Evolutionary conservation across 23 tunicate genomes (phyloP).

Genomic region (Ciona savignyi): DNA sequence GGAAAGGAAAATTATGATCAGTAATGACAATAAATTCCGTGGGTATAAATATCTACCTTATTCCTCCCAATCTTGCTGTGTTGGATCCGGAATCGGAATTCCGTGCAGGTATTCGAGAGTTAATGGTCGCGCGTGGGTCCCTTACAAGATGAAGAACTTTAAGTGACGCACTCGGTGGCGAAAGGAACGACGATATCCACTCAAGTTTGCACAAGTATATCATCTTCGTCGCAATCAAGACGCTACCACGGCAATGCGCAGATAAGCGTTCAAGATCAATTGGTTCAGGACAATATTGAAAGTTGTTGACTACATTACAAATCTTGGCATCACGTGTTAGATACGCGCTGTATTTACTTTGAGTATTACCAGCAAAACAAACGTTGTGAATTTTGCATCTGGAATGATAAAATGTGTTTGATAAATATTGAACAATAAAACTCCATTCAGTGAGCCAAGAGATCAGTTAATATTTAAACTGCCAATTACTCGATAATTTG

Average conservation of each 20-base stretch:
- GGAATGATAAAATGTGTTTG: slow-evolving; percentile 2
- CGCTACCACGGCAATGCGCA: slow-evolving; percentile 19
- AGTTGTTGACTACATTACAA: background rate
- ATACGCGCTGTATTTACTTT: slow-evolving; percentile 12
- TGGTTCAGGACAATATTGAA: slow-evolving; percentile 12
- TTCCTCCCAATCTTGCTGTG: background rate
- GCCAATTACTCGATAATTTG: too few species aligned
- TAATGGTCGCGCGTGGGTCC: slow-evolving; percentile 15
- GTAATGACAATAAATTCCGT: too few species aligned
- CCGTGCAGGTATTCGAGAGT: background rate
- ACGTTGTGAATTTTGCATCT: slow-evolving; percentile 15
- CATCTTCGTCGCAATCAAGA: slow-evolving; percentile 22
- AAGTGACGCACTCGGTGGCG: background rate
- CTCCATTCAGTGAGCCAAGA: too few species aligned
- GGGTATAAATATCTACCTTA: background rate
- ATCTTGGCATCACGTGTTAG: slow-evolving; percentile 30
- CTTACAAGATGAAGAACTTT: slow-evolving; percentile 28
- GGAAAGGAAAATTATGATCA: too few species aligned
- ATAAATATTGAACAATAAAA: background rate
- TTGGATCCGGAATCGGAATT: background rate
- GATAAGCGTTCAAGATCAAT: slow-evolving; percentile 4
- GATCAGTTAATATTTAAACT: too few species aligned
- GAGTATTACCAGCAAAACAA: slow-evolving; percentile 8
- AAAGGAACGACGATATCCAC: slow-evolving; percentile 8
- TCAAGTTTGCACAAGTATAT: slow-evolving; percentile 19